Conservation (phyloP, 2,113 vertebrate species). For the Dromiciops gliroides region DNA sequence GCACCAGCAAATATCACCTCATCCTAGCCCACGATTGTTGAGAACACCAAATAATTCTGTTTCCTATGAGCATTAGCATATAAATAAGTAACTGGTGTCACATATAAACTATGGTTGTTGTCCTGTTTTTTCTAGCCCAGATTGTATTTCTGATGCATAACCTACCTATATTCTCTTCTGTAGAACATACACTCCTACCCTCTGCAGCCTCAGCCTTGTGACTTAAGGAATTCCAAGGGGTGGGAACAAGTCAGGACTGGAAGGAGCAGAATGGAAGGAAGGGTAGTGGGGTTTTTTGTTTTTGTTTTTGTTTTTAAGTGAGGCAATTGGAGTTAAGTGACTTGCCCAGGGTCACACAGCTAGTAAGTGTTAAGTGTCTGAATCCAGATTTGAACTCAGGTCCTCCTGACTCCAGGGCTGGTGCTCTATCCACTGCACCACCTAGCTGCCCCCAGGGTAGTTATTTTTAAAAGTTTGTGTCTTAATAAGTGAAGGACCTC, state of each 20-base stretch:
- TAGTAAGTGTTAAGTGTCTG: too few species aligned
- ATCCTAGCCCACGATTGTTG: background rate
- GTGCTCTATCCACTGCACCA: too few species aligned
- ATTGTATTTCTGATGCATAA: background rate
- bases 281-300: too few species aligned
- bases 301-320: too few species aligned
- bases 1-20: background rate
- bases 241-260: background rate
- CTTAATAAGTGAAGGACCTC: background rate
- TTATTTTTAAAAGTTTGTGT: background rate
- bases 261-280: background rate
- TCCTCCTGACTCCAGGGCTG: too few species aligned
- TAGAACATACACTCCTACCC: background rate
- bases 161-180: background rate
- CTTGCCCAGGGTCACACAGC: too few species aligned
- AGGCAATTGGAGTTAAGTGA: too few species aligned
- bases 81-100: background rate
- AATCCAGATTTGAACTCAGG: too few species aligned
- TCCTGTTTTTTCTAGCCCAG: background rate
- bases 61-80: background rate
- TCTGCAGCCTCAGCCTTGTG: background rate
- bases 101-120: background rate
- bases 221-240: background rate
- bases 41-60: background rate
- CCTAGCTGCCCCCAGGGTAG: too few species aligned